phyloP scores from a whole-genome alignment of 2,888 invertebrate species.

The Allolobophora icterica region DNA sequence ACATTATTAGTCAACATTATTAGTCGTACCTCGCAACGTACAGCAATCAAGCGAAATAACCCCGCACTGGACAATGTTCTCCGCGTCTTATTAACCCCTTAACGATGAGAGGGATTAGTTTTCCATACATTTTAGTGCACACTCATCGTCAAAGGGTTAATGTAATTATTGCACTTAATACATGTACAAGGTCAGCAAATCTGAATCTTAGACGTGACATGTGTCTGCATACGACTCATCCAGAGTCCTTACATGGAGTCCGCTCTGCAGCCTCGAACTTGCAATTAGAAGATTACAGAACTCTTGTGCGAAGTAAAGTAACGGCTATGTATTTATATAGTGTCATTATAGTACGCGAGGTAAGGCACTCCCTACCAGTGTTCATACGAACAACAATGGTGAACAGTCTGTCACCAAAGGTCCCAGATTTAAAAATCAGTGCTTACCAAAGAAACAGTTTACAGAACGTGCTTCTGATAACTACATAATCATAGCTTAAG shows the following conservation, averaged over 20 bases:
- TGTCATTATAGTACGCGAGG: neutral
- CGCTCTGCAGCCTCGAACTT: too few species aligned
- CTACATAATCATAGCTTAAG: neutral
- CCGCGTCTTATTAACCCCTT: neutral
- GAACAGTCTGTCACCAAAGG: neutral
- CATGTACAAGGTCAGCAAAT: too few species aligned
- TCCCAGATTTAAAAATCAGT: neutral
- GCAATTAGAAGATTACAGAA: neutral
- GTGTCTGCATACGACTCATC: neutral
- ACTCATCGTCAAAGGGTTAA: too few species aligned
- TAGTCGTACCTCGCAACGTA: neutral
- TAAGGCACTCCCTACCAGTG: neutral
- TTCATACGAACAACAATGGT: neutral
- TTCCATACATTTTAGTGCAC: too few species aligned
- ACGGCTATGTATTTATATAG: neutral
- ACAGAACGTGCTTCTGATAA: neutral
- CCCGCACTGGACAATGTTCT: neutral
- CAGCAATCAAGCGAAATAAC: neutral
- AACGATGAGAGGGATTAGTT: too few species aligned
- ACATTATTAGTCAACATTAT: too few species aligned
- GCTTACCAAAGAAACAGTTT: neutral
- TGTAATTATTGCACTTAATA: constrained; percentile 1
- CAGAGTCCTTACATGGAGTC: neutral
- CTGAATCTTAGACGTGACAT: too few species aligned
- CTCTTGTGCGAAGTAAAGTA: neutral